phyloP scores from a whole-genome alignment of 2,113 vertebrate species.

The Fulmarus glacialis region DNA sequence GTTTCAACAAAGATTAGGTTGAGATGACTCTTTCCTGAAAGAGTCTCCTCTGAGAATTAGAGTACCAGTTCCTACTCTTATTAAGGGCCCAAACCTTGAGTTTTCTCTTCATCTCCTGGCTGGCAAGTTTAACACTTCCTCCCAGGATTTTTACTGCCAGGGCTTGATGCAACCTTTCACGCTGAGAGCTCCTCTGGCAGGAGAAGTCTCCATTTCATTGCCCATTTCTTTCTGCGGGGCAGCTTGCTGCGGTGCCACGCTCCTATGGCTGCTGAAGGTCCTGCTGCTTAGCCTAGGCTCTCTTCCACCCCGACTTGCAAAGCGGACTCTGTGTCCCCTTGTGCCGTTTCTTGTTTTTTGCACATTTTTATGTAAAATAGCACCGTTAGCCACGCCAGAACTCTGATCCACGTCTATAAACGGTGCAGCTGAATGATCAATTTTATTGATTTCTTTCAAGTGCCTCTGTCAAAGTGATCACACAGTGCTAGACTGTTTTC shows the following conservation, averaged over 20 bases:
- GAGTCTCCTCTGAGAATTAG: background rate
- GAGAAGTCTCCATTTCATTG: background rate
- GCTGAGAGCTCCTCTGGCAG: background rate
- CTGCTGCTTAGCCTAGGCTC: background rate
- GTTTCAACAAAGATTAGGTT: background rate
- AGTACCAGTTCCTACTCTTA: background rate
- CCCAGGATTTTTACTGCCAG: background rate
- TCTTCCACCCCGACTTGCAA: background rate
- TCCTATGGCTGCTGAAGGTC: background rate
- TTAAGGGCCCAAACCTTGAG: background rate
- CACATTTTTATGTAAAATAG: background rate
- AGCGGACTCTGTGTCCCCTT: background rate
- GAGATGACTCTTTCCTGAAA: background rate
- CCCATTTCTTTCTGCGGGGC: background rate
- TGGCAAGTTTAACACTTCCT: background rate
- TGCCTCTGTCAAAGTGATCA: constrained; percentile 70
- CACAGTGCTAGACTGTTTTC: constrained; percentile 8
- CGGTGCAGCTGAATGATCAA: constrained; percentile 18
- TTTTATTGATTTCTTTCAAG: constrained; percentile 70
- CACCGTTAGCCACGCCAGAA: background rate
- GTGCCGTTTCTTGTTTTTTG: background rate
- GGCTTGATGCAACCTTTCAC: background rate
- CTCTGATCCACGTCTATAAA: background rate
- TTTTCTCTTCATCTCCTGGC: background rate
- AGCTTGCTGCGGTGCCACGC: background rate